Evolutionary conservation across 1,140 invertebrate genomes (phyloP).

Genomic region (Temnothorax longispinosus): DNA sequence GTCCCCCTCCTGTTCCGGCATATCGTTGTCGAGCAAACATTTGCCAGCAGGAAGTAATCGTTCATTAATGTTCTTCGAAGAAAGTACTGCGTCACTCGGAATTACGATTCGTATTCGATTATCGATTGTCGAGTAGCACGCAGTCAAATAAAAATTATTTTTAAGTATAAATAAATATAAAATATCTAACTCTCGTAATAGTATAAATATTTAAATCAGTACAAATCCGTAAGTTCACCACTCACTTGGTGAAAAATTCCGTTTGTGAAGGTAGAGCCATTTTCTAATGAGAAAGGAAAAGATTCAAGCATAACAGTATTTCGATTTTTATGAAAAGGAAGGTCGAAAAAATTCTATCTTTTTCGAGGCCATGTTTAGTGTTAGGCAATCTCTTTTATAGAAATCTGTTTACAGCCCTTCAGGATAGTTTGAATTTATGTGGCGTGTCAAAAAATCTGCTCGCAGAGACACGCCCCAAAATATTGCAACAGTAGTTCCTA

Average conservation of each 20-base stretch:
- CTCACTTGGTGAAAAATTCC: background rate
- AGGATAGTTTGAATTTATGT: background rate
- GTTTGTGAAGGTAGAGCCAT: background rate
- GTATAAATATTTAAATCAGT: too few relatives aligned
- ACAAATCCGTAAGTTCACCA: too few relatives aligned
- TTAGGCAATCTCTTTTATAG: background rate
- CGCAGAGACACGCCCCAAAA: background rate
- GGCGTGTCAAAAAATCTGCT: background rate
- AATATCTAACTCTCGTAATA: background rate
- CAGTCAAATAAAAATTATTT: background rate
- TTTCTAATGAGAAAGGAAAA: background rate
- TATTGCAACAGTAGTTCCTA: background rate
- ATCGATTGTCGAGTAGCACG: background rate
- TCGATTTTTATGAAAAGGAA: background rate
- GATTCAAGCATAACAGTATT: background rate
- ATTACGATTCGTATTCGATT: background rate
- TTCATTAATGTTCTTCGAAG: background rate
- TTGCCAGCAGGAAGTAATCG: conserved; percentile 15
- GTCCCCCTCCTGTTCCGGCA: background rate
- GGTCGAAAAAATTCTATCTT: background rate
- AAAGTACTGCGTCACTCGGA: background rate
- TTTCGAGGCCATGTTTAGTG: background rate
- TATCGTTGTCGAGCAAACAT: conserved; percentile 28
- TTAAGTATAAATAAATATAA: background rate
- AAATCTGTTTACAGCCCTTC: background rate